A percentile compares a stretch with the other conserved stretches of the same genome.
Conservation (phyloP, 1,140 invertebrate species). For the Orussus abietinus region DNA sequence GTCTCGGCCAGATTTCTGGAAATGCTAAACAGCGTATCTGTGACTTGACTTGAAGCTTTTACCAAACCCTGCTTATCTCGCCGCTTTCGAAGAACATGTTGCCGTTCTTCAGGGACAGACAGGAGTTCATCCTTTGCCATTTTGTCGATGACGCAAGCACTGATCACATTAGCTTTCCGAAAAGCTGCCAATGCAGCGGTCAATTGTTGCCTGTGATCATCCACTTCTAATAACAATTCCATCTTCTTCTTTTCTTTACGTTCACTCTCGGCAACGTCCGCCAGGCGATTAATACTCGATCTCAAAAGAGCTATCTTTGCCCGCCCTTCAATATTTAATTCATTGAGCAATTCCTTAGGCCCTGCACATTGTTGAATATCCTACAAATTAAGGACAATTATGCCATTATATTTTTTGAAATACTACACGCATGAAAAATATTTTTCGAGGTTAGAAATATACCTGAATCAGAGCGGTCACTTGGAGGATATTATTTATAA, state of each 20-base stretch:
- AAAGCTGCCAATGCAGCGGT: slow-evolving; percentile 69
- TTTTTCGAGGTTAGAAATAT: slow-evolving; percentile 25
- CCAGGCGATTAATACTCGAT: slow-evolving; percentile 65
- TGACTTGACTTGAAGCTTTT: slow-evolving; percentile 68
- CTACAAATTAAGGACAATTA: slow-evolving; percentile 40
- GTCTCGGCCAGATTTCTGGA: slow-evolving; percentile 82
- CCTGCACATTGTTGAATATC: slow-evolving; percentile 66
- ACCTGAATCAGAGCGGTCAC: slow-evolving; percentile 76
- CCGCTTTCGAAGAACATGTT: slow-evolving; percentile 60
- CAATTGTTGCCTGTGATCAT: slow-evolving; percentile 66
- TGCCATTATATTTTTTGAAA: slow-evolving; percentile 2
- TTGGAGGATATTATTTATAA: slow-evolving; percentile 69
- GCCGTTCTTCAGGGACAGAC: slow-evolving; percentile 56
- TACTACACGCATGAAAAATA: slow-evolving; percentile 1
- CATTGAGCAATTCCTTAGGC: slow-evolving; percentile 64
- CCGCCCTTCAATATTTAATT: slow-evolving; percentile 69
- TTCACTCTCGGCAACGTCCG: slow-evolving; percentile 59
- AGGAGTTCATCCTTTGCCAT: slow-evolving; percentile 67
- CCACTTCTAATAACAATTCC: slow-evolving; percentile 61
- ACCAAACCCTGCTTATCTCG: slow-evolving; percentile 62
- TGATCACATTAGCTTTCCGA: slow-evolving; percentile 71
- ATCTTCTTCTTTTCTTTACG: slow-evolving; percentile 61
- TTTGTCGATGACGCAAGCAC: slow-evolving; percentile 72
- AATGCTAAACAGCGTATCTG: slow-evolving; percentile 79
- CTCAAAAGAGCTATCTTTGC: slow-evolving; percentile 62